Evolutionary conservation across 2,113 vertebrate species (phyloP).

Genomic region (Ptyas mucosa): DNA sequence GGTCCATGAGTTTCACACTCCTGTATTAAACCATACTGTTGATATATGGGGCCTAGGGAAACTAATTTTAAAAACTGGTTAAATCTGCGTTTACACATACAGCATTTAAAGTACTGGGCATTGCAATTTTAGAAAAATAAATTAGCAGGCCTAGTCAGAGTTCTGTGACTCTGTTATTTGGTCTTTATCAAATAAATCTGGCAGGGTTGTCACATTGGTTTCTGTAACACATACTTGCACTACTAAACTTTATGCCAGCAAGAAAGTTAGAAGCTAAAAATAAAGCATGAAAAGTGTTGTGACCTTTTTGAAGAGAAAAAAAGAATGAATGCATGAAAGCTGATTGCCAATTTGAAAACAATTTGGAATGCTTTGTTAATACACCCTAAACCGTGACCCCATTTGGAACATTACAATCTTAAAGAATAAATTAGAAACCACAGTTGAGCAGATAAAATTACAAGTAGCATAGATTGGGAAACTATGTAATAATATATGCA

Average conservation of each 20-base stretch:
- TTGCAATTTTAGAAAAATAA: constrained; percentile 1
- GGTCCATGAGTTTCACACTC: too few species aligned
- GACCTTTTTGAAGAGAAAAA: neutral
- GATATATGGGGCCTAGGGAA: neutral
- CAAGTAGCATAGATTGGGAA: constrained; percentile 1
- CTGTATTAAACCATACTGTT: neutral
- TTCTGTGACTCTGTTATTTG: neutral
- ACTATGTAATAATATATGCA: neutral
- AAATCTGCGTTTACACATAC: neutral
- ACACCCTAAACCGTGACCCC: neutral
- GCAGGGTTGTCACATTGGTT: neutral
- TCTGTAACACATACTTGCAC: neutral
- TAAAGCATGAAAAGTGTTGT: neutral
- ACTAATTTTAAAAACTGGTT: neutral
- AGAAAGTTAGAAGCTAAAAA: neutral
- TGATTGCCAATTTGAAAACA: constrained; percentile 33
- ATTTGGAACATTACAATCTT: constrained; percentile 22
- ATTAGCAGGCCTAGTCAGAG: neutral
- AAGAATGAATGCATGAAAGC: neutral
- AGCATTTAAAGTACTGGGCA: neutral
- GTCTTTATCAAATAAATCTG: neutral
- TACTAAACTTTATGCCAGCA: neutral
- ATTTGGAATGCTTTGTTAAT: constrained; percentile 40
- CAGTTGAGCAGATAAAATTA: constrained; percentile 7
- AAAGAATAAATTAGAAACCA: neutral